Evolutionary conservation across 2,888 invertebrate species (phyloP).

Genomic region (Chymomyza amoena): DNA sequence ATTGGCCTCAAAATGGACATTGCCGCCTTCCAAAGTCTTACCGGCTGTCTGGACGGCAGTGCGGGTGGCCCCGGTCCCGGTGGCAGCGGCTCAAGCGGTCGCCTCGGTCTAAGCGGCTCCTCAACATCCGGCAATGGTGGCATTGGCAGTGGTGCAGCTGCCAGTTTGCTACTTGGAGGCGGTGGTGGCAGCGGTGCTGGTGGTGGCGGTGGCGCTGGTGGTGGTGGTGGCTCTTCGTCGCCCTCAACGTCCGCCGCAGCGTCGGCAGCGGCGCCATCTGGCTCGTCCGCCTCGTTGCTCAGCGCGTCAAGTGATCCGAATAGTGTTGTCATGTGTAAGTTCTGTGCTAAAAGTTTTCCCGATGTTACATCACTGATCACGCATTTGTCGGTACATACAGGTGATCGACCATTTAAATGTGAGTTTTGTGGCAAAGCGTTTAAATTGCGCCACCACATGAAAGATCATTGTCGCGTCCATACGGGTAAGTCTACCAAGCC

Average conservation of each 20-base stretch:
- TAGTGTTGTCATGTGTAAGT: conserved; percentile 92
- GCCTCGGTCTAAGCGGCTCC: conserved; percentile 51
- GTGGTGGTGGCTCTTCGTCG: conserved; percentile 68
- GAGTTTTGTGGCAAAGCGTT: conserved; percentile 96
- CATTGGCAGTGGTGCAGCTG: conserved; percentile 45
- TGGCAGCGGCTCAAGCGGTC: conserved; percentile 49
- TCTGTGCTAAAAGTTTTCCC: conserved; percentile 95
- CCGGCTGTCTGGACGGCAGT: conserved; percentile 62
- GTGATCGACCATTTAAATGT: conserved; percentile 94
- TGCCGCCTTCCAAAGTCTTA: conserved; percentile 65
- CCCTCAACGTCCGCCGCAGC: conserved; percentile 69
- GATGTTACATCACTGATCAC: conserved; percentile 92
- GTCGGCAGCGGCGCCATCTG: conserved; percentile 70
- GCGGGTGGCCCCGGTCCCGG: conserved; percentile 50
- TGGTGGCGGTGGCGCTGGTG: conserved; percentile 37
- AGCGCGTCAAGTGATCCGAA: conserved; percentile 82
- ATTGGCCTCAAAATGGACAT: conserved; percentile 73
- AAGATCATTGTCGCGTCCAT: conserved; percentile 95
- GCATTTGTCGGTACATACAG: conserved; percentile 93
- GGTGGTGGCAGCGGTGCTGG: conserved; percentile 42
- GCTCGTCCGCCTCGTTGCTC: conserved; percentile 69
- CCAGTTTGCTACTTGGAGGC: conserved; percentile 49
- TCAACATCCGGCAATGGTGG: conserved; percentile 78
- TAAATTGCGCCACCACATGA: conserved; percentile 95
- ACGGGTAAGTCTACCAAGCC: conserved; percentile 82